These are phyloP conservation scores for Oreocharis arfaki DNA, from an alignment of 2,113 vertebrate genomes.

Conservation along the genomic window DNA sequence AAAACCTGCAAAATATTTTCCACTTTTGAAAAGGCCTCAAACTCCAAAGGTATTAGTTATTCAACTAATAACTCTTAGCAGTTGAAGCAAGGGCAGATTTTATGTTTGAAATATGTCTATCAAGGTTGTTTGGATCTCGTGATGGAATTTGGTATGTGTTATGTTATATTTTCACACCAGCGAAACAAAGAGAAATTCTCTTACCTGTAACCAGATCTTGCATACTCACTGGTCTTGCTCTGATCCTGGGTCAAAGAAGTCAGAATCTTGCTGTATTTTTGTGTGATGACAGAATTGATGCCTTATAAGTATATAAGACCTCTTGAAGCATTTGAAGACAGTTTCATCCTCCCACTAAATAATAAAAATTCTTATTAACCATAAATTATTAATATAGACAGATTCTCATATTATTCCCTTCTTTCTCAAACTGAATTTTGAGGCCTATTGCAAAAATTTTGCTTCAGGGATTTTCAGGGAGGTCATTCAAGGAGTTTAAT, in stretches of 20 bases:
- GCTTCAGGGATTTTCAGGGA: not conserved
- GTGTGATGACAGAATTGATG: not conserved
- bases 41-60: not conserved
- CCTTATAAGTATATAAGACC: not conserved
- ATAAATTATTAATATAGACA: not conserved
- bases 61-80: not conserved
- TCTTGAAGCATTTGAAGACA: not conserved
- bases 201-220: not conserved
- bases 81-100: not conserved
- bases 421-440: not conserved
- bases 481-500: not conserved
- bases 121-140: fast-evolving
- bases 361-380: not conserved
- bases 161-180: not conserved
- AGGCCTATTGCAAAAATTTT: not conserved
- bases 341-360: not conserved
- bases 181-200: not conserved
- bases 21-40: not conserved
- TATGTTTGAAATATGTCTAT: not conserved
- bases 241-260: not conserved
- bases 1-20: fast-evolving
- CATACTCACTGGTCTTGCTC: not conserved
- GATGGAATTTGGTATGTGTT: not conserved
- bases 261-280: not conserved
- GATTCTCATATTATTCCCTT: not conserved